Conservation (phyloP, 2,113 vertebrate species). For the Leucoraja erinaceus region DNA sequence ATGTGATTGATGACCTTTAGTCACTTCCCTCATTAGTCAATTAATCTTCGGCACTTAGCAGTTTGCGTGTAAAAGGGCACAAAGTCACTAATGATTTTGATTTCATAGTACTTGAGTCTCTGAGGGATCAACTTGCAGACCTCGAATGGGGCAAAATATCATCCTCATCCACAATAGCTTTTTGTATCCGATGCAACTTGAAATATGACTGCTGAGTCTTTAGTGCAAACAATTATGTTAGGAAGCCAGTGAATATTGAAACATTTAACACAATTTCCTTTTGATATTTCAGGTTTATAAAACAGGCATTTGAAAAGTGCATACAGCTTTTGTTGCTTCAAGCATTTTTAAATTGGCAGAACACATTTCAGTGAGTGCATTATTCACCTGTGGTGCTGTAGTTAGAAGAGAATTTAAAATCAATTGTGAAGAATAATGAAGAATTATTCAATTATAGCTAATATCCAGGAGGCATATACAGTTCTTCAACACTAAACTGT, state of each 20-base stretch:
- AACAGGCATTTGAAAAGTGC: not conserved
- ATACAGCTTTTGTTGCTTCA: slow-evolving; percentile 22
- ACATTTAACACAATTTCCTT: not conserved
- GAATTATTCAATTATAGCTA: slow-evolving; percentile 5
- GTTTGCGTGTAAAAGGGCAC: not conserved
- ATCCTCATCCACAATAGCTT: not conserved
- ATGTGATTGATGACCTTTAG: not conserved
- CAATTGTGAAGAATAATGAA: slow-evolving; percentile 27
- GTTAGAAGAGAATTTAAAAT: not conserved
- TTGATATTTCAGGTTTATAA: slow-evolving; percentile 31
- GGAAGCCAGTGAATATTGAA: not conserved
- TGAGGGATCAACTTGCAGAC: not conserved
- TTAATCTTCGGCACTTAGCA: not conserved
- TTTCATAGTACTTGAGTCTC: not conserved
- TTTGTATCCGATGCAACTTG: not conserved
- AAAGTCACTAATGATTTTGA: not conserved
- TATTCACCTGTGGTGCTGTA: not conserved
- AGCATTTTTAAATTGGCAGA: slow-evolving; percentile 15
- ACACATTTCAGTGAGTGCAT: not conserved
- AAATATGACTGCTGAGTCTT: slow-evolving; percentile 11
- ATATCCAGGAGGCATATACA: not conserved
- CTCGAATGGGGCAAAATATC: not conserved
- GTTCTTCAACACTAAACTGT: not conserved
- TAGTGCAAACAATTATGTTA: slow-evolving; percentile 1
- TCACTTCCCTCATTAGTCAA: not conserved